Percentiles rank a stretch among this genome's conserved stretches.
Evolutionary conservation across 92 coral and sea anemone species (phyloP).

Genomic region (Isaurus tuberculatus): DNA sequence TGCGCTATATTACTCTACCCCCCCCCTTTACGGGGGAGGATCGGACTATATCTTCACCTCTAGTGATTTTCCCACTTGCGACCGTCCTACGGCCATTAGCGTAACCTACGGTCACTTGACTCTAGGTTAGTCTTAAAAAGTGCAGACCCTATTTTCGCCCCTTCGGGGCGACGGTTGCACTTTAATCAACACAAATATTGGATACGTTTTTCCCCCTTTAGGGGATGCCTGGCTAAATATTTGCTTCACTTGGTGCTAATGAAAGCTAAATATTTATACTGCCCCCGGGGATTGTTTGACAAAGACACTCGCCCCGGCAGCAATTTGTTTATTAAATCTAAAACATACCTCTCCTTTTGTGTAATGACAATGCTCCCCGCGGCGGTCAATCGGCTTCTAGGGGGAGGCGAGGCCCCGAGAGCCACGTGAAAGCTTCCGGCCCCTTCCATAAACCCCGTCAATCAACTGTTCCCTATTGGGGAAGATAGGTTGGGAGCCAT

Average conservation of each 20-base stretch:
- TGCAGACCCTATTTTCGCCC: conserved; percentile 37
- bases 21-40: conserved; percentile 53
- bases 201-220: conserved; percentile 47
- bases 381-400: conserved; percentile 49
- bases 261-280: conserved; percentile 43
- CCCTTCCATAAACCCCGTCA: conserved; percentile 53
- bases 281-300: conserved; percentile 50
- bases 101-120: conserved; percentile 42
- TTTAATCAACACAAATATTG: conserved; percentile 46
- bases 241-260: conserved; percentile 38
- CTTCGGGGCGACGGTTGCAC: conserved; percentile 48
- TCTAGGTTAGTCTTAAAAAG: conserved; percentile 36
- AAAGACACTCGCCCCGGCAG: conserved; percentile 46
- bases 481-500: conserved; percentile 43
- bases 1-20: conserved; percentile 36
- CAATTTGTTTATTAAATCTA: conserved; percentile 48
- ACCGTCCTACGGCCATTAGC: conserved; percentile 37
- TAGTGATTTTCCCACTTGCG: conserved; percentile 35
- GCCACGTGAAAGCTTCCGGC: conserved; percentile 56
- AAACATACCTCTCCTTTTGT: conserved; percentile 51
- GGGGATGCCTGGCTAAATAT: conserved; percentile 53
- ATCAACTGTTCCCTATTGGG: conserved; percentile 49
- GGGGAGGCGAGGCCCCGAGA: conserved; percentile 55
- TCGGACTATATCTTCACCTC: conserved; percentile 54
- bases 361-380: conserved; percentile 47